Conservation (phyloP, 2,797 vertebrate species). For the Hippopotamyrus pictus region DNA sequence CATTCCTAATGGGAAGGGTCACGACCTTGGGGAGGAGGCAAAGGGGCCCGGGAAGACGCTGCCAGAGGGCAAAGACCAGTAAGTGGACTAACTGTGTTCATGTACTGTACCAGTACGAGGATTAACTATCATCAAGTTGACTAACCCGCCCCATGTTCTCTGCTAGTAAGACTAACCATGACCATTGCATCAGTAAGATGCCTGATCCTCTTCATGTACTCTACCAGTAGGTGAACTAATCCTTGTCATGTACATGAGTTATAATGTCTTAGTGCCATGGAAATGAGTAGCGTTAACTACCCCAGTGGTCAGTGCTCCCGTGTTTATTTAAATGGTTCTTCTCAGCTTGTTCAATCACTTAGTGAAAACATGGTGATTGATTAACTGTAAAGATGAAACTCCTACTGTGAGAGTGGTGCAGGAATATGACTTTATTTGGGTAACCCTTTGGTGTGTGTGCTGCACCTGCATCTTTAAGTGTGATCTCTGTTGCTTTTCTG, state of each 20-base stretch:
- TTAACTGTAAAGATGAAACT: neutral
- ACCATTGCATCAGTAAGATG: neutral
- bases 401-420: slow-evolving; percentile 7
- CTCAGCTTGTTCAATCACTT: neutral
- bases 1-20: slow-evolving; percentile 83
- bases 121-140: neutral
- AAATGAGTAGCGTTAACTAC: neutral
- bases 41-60: slow-evolving; percentile 44
- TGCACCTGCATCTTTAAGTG: slow-evolving; percentile 33
- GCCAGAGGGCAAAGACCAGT: slow-evolving; percentile 49
- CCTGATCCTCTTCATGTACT: neutral
- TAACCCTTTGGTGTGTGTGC: neutral
- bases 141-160: neutral
- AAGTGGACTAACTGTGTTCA: slow-evolving; percentile 35
- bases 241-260: neutral
- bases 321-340: neutral
- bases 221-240: neutral
- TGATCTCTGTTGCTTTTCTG: slow-evolving; percentile 55
- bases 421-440: neutral
- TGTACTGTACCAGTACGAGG: neutral
- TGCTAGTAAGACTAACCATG: neutral
- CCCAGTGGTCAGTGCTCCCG: neutral
- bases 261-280: neutral
- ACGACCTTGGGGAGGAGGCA: slow-evolving; percentile 57
- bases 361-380: neutral